Evolutionary conservation across 2,113 vertebrate genomes (phyloP), one percentile per base, ranked within the genome.

Genomic region (Lepus europaeus): DNA sequence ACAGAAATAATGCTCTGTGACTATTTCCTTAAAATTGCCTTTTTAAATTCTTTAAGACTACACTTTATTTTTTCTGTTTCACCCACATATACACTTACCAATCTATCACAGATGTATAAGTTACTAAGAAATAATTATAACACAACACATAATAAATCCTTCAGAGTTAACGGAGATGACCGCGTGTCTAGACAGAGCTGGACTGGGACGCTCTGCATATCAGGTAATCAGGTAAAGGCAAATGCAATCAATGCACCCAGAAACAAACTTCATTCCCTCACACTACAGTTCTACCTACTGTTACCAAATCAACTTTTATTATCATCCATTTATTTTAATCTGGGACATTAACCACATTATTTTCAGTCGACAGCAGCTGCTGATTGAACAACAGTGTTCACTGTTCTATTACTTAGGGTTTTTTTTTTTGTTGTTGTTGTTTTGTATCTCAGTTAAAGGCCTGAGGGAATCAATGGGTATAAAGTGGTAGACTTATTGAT

Each of bases 401-500:
- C 6, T 63, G 77, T 98, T 98, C 95, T 95, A 96, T 98, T 95
- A 97, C 97, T 96, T 95, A 98, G 86, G 95, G 94, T 0, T 45
- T 45, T 45, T 45, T 45, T 45, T 45, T 8, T 45, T 45, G 36
- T 36, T 36, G 36, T 36, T 36, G 36, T 36, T 88, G 61, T 97
- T 97, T 97, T 98, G 88, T 79, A 78, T n/a, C 97, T 97, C 91
- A 96, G 94, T 96, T 98, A 97, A 97, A 97, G 95, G 92, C 96
- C 79, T 90, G 91, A 95, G 96, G 94, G 97, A 98, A 98, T 98
- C 98, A 97, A 98, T 98, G 97, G 69, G 96, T 97, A 97, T 98
- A 97, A 98, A 98, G 98, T 33, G 93, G 45, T 95, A 98, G 97
- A 97, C 96, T 97, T 98, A 98, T 97, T 98, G 98, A 98, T 97